A percentile compares a stretch with the other conserved stretches of the same genome.
These are phyloP conservation scores for Hirtodrosophila trivittata DNA, from an alignment of 2,888 invertebrate species.

Conservation along the genomic window DNA sequence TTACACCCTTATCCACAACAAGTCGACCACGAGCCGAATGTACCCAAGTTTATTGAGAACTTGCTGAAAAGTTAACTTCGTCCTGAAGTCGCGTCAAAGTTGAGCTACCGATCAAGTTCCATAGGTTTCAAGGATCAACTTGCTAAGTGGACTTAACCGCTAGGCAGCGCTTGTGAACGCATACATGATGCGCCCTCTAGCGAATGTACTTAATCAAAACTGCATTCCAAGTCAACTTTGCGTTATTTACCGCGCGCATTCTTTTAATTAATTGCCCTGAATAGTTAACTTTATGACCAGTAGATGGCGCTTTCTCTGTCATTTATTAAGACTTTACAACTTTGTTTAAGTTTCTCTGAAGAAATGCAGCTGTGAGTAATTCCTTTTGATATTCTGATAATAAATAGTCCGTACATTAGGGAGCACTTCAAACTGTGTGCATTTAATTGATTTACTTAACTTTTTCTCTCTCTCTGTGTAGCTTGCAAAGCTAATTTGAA, in stretches of 20 bases:
- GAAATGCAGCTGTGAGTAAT: conserved; percentile 26
- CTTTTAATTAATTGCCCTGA: no score
- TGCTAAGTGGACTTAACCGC: conserved; percentile 4
- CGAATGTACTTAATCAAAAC: no score
- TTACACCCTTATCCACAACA: conserved; percentile 1
- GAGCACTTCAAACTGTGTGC: no score
- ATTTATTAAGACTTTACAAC: conserved; percentile 11
- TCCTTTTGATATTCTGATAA: no score
- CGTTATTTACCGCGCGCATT: no score
- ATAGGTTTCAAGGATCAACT: conserved; percentile 38
- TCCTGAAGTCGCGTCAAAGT: conserved; percentile 33
- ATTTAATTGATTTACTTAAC: no score
- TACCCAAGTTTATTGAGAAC: conserved; percentile 48
- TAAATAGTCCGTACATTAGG: no score
- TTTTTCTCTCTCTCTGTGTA: no score
- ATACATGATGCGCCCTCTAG: neutral
- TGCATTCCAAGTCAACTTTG: no score
- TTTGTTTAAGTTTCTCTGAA: conserved; percentile 26
- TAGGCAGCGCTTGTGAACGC: conserved; percentile 9
- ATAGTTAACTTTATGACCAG: no score
- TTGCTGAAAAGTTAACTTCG: conserved; percentile 48
- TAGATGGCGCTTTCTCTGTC: no score
- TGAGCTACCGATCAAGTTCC: conserved; percentile 44
- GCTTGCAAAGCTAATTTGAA: no score
- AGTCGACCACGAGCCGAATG: conserved; percentile 34